Percentiles rank a stretch among this genome's conserved stretches.
phyloP scores from a whole-genome alignment of 2,113 vertebrate species.

The Tupaia tana region DNA sequence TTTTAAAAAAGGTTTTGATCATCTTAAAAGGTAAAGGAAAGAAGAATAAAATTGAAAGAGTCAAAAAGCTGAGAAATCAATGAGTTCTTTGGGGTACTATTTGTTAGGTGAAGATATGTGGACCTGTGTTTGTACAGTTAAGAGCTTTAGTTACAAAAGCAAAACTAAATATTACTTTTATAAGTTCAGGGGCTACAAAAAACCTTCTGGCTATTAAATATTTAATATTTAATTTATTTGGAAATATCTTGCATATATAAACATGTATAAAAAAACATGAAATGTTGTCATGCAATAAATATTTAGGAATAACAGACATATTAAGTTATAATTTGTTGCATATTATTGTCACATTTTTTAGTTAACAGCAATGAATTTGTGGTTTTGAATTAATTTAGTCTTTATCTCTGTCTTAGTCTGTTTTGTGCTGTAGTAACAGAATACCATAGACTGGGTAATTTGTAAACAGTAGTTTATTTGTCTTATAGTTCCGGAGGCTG shows the following conservation, averaged over 20 bases:
- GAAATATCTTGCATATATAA: not conserved
- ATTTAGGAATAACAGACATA: not conserved
- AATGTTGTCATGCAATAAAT: not conserved
- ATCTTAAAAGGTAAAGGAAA: conserved; percentile 71
- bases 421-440: no score
- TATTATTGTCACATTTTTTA: not conserved
- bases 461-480: no score
- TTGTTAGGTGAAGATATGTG: not conserved
- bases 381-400: conserved; percentile 39
- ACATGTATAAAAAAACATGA: not conserved
- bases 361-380: not conserved
- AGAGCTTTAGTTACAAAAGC: conserved; percentile 10
- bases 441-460: no score
- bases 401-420: not conserved
- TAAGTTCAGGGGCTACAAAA: not conserved
- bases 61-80: conserved; percentile 16
- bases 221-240: conserved; percentile 5
- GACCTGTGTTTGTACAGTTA: not conserved
- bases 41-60: conserved; percentile 8
- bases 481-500: no score
- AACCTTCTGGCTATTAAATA: conserved; percentile 3
- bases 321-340: not conserved
- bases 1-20: conserved; percentile 53
- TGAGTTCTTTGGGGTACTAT: not conserved
- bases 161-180: conserved; percentile 30